These are phyloP conservation scores for Danio tinwini DNA, from an alignment of 2,797 vertebrate species.

Conservation along the genomic window DNA sequence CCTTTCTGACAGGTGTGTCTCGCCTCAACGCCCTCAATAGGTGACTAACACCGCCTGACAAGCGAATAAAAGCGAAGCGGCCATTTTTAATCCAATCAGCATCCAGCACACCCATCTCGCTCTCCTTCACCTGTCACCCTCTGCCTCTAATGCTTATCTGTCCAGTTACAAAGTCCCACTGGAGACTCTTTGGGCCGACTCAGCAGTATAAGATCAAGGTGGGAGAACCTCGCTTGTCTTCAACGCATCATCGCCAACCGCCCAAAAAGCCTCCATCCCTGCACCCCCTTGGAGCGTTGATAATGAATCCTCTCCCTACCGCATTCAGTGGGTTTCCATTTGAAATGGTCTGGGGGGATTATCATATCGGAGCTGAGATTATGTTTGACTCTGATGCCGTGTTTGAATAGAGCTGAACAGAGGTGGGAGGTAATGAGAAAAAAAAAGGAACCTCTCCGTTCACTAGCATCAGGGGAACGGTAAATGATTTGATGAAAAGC, in stretches of 20 bases:
- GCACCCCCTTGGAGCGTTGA: constrained; percentile 73
- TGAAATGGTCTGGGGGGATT: constrained; percentile 71
- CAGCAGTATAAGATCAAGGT: constrained; percentile 52
- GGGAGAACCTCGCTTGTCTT: constrained; percentile 32
- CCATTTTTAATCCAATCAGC: constrained; percentile 75
- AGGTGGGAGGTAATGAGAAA: constrained; percentile 75
- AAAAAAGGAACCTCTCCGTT: constrained; percentile 55
- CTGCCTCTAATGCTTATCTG: constrained; percentile 42
- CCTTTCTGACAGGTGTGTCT: constrained; percentile 69
- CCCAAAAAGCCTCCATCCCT: constrained; percentile 48
- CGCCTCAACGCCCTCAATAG: constrained; percentile 70
- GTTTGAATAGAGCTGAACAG: constrained; percentile 69
- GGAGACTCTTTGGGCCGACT: constrained; percentile 25
- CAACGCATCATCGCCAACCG: constrained; percentile 52
- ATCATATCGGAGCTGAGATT: constrained; percentile 80
- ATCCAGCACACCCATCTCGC: constrained; percentile 42
- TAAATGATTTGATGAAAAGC: constrained; percentile 61
- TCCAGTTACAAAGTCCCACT: constrained; percentile 41
- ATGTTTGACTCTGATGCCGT: constrained; percentile 63
- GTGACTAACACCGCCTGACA: constrained; percentile 77
- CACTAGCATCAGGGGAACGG: constrained; percentile 51
- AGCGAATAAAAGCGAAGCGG: constrained; percentile 73
- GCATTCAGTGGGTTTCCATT: constrained; percentile 63
- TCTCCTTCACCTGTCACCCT: constrained; percentile 28
- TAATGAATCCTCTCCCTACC: constrained; percentile 79